These are phyloP conservation scores for Pan paniscus DNA, from an alignment of 2,113 vertebrate genomes.

Conservation along the genomic window DNA sequence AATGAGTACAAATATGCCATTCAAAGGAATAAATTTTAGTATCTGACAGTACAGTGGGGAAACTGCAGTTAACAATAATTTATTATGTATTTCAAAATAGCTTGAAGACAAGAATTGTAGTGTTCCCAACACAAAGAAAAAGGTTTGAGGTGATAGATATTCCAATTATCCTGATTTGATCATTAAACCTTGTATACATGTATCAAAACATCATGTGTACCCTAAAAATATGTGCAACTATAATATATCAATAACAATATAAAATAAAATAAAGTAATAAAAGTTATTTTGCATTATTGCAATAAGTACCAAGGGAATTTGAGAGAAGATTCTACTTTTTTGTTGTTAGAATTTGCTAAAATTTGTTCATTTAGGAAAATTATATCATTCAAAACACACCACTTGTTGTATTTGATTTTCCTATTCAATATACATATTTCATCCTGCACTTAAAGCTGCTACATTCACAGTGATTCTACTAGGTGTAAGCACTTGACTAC, in stretches of 20 bases:
- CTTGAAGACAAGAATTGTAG: not conserved
- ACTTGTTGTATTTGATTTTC: not conserved
- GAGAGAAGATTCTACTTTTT: not conserved
- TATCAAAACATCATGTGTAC: not conserved
- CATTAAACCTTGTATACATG: not conserved
- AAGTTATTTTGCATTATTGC: not conserved
- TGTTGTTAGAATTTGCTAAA: not conserved
- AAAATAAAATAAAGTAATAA: not conserved
- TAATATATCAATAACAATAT: not conserved
- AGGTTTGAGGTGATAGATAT: not conserved
- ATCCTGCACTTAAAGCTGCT: not conserved
- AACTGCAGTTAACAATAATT: not conserved
- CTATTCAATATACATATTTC: not conserved
- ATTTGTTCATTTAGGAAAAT: not conserved
- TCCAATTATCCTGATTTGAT: not conserved
- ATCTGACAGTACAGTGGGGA: not conserved
- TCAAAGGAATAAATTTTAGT: not conserved
- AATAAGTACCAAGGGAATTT: not conserved
- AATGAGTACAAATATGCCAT: not conserved
- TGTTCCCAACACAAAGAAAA: not conserved
- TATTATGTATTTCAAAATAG: not conserved
- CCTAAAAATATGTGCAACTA: not conserved
- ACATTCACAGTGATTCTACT: not conserved
- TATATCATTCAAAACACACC: not conserved
- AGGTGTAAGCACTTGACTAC: not conserved